Percentiles rank a stretch among this genome's conserved stretches.
phyloP scores from a whole-genome alignment of 2,888 invertebrate genomes.

The Barypeithes pellucidus region DNA sequence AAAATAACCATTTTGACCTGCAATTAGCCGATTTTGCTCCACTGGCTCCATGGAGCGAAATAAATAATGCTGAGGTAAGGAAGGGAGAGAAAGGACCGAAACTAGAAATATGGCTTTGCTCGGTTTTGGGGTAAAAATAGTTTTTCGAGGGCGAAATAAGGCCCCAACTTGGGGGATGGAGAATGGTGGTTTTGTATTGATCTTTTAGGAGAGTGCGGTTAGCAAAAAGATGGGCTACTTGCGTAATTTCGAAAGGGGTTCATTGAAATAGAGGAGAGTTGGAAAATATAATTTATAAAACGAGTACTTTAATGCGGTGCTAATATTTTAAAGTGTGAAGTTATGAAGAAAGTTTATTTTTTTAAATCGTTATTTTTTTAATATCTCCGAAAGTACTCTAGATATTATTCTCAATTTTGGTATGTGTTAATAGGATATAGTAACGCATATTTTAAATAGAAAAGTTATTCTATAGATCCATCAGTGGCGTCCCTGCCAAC shows the following conservation, averaged over 20 bases:
- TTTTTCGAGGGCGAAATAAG: conserved; percentile 31
- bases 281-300: too few relatives aligned
- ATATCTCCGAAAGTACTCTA: too few relatives aligned
- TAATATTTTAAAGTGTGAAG: too few relatives aligned
- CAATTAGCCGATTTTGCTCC: neutral
- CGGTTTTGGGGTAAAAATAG: conserved; percentile 45
- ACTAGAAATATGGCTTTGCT: conserved; percentile 44
- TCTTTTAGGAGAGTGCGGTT: conserved; percentile 26
- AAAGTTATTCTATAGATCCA: too few relatives aligned
- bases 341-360: too few relatives aligned
- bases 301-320: too few relatives aligned
- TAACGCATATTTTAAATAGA: too few relatives aligned
- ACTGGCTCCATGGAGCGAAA: conserved; percentile 27
- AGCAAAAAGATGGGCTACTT: conserved; percentile 24
- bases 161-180: conserved; percentile 11
- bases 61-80: conserved; percentile 49
- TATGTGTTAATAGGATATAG: too few relatives aligned
- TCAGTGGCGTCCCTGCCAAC: too few relatives aligned
- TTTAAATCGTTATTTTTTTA: too few relatives aligned
- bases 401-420: too few relatives aligned
- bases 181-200: conserved; percentile 37
- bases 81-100: conserved; percentile 40
- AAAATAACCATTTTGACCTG: neutral
- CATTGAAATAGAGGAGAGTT: neutral
- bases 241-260: neutral